Percentiles rank a stretch among this genome's conserved stretches.
Evolutionary conservation across 1,140 invertebrate genomes (phyloP).

Genomic region (Camponotus floridanus): DNA sequence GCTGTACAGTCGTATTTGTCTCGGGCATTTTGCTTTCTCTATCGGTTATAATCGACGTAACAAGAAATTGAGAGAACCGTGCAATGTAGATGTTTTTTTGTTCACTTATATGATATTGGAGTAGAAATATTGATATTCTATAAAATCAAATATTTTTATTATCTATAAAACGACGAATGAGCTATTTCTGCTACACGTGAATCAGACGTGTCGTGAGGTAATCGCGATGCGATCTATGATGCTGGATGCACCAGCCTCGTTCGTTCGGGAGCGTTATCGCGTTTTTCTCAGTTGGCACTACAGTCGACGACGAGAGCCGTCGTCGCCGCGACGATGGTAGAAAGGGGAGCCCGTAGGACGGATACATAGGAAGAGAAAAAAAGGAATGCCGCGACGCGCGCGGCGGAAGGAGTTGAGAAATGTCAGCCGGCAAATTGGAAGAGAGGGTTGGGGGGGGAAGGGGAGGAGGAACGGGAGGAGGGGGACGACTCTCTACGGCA

Average conservation of each 20-base stretch:
- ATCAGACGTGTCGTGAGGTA: constrained; percentile 2
- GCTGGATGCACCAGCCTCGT: constrained; percentile 22
- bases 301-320: constrained; percentile 62
- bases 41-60: neutral
- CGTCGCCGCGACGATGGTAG: constrained; percentile 23
- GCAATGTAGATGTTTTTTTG: neutral
- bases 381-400: constrained; percentile 54
- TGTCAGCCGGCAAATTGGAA: constrained; percentile 83
- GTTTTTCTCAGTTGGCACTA: constrained; percentile 55
- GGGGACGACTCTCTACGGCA: constrained; percentile 76
- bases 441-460: constrained; percentile 50
- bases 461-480: constrained; percentile 22
- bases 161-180: neutral
- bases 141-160: neutral
- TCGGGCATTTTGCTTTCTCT: too few species aligned
- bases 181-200: neutral
- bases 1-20: too few species aligned
- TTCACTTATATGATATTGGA: neutral
- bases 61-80: neutral
- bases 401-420: constrained; percentile 77
- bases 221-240: neutral
- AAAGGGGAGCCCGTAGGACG: neutral
- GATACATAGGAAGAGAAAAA: constrained; percentile 36
- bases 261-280: constrained; percentile 44
- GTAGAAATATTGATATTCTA: neutral